A percentile compares a stretch with the other conserved stretches of the same genome.
phyloP scores from a whole-genome alignment of 2,888 invertebrate genomes.

The Drosophila melanosoma region DNA sequence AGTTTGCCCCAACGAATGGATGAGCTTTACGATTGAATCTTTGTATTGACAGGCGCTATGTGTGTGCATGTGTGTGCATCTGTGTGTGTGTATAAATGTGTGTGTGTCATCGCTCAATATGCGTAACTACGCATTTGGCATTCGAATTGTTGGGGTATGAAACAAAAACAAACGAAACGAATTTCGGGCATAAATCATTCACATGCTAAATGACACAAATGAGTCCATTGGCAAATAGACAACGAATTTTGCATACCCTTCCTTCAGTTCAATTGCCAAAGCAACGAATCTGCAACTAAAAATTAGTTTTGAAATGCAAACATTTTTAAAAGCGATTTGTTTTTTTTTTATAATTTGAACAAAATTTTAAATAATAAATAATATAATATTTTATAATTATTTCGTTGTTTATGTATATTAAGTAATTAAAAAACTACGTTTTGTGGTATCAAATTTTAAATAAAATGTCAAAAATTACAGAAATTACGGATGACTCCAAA shows the following conservation, averaged over 20 bases:
- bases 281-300: neutral
- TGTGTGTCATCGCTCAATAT: constrained; percentile 40
- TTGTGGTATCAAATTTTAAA: neutral
- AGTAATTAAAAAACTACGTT: neutral
- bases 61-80: constrained; percentile 3
- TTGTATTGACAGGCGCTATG: constrained; percentile 54
- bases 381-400: neutral
- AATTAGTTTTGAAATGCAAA: no score
- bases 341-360: neutral
- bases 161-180: constrained; percentile 41
- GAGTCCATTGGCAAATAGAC: constrained; percentile 16
- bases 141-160: constrained; percentile 50
- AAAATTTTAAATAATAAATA: neutral
- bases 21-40: constrained; percentile 44
- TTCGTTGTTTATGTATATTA: neutral
- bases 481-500: no score
- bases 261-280: neutral
- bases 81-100: constrained; percentile 13
- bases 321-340: neutral
- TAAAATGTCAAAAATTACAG: no score
- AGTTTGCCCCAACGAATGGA: constrained; percentile 31
- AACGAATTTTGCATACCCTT: constrained; percentile 24
- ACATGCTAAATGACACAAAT: constrained; percentile 54
- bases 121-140: constrained; percentile 77
- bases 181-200: constrained; percentile 74